Conservation (phyloP, 2,888 invertebrate genomes). For the Branchinecta sandiegonensis region DNA sequence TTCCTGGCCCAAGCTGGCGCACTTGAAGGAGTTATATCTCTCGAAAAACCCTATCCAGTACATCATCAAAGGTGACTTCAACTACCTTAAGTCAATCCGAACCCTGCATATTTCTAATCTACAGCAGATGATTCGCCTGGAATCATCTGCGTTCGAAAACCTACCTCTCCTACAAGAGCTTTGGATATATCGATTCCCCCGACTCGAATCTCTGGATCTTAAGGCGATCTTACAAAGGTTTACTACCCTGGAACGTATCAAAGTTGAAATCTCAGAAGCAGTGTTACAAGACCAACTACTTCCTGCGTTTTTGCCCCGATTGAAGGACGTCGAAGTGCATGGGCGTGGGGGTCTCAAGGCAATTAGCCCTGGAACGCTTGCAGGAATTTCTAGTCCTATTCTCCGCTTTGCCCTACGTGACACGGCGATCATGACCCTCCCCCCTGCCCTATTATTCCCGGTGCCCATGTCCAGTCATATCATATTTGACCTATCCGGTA, state of each 20-base stretch:
- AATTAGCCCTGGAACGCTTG: conserved; percentile 65
- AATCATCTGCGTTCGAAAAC: conserved; percentile 61
- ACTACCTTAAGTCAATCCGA: conserved; percentile 48
- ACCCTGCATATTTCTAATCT: conserved; percentile 50
- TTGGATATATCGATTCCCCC: conserved; percentile 57
- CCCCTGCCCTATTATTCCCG: conserved; percentile 68
- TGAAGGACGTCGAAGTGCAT: conserved; percentile 55
- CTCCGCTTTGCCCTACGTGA: conserved; percentile 60
- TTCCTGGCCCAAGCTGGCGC: conserved; percentile 53
- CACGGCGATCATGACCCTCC: conserved; percentile 60
- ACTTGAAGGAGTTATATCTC: conserved; percentile 57
- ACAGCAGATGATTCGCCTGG: conserved; percentile 55
- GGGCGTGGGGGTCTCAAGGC: conserved; percentile 53
- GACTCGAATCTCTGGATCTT: conserved; percentile 55
- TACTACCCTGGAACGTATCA: conserved; percentile 55
- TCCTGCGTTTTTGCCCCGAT: conserved; percentile 53
- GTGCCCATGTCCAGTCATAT: conserved; percentile 70
- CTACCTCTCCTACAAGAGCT: conserved; percentile 53
- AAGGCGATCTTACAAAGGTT: conserved; percentile 63
- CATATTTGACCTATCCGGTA: conserved; percentile 60
- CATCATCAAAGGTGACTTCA: conserved; percentile 61
- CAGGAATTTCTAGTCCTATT: conserved; percentile 53
- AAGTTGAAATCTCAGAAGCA: conserved; percentile 73
- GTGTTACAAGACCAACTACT: conserved; percentile 33
- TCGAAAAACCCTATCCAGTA: conserved; percentile 66